Base-by-base conservation (phyloP, 2,888 invertebrate species). In the Eristalinus sepulchralis region DNA sequence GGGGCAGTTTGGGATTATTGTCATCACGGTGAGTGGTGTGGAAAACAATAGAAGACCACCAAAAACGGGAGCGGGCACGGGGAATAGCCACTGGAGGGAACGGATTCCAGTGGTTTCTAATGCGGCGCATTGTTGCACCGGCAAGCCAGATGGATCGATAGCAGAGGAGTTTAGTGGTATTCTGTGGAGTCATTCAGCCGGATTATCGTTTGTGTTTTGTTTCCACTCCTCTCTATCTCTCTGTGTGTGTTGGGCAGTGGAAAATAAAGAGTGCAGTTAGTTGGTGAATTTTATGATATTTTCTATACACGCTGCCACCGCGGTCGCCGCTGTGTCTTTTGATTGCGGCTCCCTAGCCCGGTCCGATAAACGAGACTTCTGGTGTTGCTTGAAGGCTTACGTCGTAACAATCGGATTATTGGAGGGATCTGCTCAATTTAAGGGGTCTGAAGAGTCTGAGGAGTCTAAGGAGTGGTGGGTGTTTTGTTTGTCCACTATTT, bases 91-190 rank as follows among this genome's bases (percentile, higher is more conserved):
- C 1, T 17, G 47, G 17, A 47, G 47, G 17, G 8, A 47, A 39
- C 59, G 77, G 82, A 77, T 82, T 83, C 68, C 47, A 60, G 53
- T 31, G 68, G 59, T 76, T 76, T 77, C 57, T 63, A 13, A 47
- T 83, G 72, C 55, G 83, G 72, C 55, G 83, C 72, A 57, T 83
- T 72, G 83, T 67, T 72, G 53, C 60, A 55, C 39, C 36, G 55
- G 47, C 27, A 67, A 17, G 47, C 47, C 47, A 47, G 47, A 47
- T 47, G 47, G 47, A 47, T 47, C 47, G 34, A 27, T 39, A 39
- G 27, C 27, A 27, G 17, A n/a, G 47, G 8, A 47, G 47, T 47
- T 47, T 47, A 47, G 17, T 8, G 47, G 17, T 34, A 47, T 47
- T 47, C 47, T 47, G 47, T 47, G 47, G 47, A 47, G 47, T 47